These are phyloP conservation scores for Tangara arthus DNA, from an alignment of 2,797 vertebrate genomes.

Conservation along the genomic window DNA sequence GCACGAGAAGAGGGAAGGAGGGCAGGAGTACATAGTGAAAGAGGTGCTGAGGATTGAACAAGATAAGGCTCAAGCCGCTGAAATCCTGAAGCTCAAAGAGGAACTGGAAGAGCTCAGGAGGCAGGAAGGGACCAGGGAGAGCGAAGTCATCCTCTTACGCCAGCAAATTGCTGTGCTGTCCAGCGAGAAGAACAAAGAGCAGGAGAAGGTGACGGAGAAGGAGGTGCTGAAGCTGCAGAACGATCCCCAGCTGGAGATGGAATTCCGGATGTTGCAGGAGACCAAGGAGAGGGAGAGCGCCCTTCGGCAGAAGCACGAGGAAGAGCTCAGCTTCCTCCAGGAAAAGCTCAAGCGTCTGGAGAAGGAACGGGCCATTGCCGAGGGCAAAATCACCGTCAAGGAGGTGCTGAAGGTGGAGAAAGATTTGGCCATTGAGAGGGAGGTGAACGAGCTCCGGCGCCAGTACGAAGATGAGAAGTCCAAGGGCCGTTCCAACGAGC, in stretches of 20 bases:
- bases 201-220: constrained; percentile 89
- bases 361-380: constrained; percentile 90
- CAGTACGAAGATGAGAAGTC: constrained; percentile 88
- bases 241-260: constrained; percentile 88
- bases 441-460: constrained; percentile 85
- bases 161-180: constrained; percentile 84
- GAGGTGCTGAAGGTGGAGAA: constrained; percentile 97
- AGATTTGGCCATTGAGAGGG: constrained; percentile 84
- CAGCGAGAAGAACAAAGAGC: constrained; percentile 84
- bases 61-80: constrained; percentile 88
- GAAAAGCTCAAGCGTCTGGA: constrained; percentile 88
- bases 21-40: constrained; percentile 92
- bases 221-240: constrained; percentile 93
- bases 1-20: constrained; percentile 85
- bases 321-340: constrained; percentile 89
- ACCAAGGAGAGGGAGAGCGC: constrained; percentile 80
- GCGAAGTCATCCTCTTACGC: constrained; percentile 82
- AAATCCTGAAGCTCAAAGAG: constrained; percentile 86
- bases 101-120: constrained; percentile 88
- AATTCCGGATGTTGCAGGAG: constrained; percentile 84
- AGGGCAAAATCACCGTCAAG: constrained; percentile 93
- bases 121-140: constrained; percentile 85
- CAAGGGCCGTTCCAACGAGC: constrained; percentile 80
- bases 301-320: constrained; percentile 84
- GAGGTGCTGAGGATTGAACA: constrained; percentile 94